Evolutionary conservation across 2,797 vertebrate species (phyloP).

Genomic region (Phoebastria nigripes): DNA sequence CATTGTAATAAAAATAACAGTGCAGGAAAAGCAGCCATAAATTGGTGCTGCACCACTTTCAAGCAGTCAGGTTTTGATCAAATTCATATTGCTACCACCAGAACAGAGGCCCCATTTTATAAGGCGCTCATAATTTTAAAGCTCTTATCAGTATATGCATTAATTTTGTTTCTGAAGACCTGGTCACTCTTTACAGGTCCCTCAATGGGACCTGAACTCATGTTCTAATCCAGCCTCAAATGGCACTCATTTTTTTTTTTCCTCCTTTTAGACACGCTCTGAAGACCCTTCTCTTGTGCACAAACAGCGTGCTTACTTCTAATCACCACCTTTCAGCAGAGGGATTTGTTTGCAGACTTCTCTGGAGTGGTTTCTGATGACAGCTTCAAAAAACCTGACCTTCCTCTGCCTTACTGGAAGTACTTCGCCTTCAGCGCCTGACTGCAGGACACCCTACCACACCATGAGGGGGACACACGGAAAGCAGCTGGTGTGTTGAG

Average conservation of each 20-base stretch:
- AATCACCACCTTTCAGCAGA: background rate
- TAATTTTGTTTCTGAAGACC: background rate
- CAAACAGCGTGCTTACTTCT: background rate
- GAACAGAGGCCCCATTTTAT: background rate
- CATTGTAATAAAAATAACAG: background rate
- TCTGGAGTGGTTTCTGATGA: background rate
- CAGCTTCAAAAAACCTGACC: background rate
- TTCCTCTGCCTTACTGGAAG: background rate
- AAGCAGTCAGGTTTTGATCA: background rate
- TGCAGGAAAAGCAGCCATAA: background rate
- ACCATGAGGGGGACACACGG: background rate
- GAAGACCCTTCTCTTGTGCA: background rate
- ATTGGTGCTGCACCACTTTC: background rate
- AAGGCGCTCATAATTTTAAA: background rate
- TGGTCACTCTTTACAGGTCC: background rate
- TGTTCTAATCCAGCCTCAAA: background rate
- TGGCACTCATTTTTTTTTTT: background rate
- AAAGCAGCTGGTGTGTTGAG: background rate
- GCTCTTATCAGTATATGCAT: background rate
- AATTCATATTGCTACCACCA: background rate
- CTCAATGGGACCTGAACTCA: background rate
- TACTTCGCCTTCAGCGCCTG: background rate
- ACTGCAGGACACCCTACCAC: background rate
- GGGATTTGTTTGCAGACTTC: background rate
- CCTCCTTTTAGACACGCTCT: background rate